Evolutionary conservation across 2,888 invertebrate genomes (phyloP).

Genomic region (Gari tellinella): DNA sequence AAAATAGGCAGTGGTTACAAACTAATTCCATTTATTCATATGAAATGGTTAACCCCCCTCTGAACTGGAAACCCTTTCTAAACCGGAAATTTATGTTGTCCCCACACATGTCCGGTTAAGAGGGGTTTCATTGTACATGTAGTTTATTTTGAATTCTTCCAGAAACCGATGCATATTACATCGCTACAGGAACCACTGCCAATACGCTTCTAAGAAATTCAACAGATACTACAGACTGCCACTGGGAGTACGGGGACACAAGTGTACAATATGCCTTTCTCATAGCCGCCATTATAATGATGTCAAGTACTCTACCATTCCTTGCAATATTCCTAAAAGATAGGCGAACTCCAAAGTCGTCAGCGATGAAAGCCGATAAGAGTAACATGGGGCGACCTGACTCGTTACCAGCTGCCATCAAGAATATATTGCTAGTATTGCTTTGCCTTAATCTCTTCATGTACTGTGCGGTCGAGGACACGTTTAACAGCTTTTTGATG

Average conservation of each 20-base stretch:
- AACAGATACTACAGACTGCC: too few relatives aligned
- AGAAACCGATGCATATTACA: too few relatives aligned
- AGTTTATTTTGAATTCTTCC: too few relatives aligned
- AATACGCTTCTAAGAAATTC: too few relatives aligned
- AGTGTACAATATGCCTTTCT: constrained; percentile 57
- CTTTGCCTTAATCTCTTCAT: constrained; percentile 52
- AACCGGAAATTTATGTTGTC: too few relatives aligned
- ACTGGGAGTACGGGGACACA: constrained; percentile 42
- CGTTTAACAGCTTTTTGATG: constrained; percentile 48
- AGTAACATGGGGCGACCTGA: constrained; percentile 41
- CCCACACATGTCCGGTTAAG: too few relatives aligned
- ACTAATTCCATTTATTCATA: too few relatives aligned
- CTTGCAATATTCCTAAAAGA: constrained; percentile 49
- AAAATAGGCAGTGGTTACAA: too few relatives aligned
- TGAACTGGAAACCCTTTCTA: too few relatives aligned
- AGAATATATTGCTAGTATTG: constrained; percentile 41
- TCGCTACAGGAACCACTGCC: too few relatives aligned
- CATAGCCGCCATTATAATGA: constrained; percentile 50
- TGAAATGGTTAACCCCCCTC: too few relatives aligned
- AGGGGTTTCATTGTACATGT: too few relatives aligned
- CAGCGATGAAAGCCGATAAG: constrained; percentile 38
- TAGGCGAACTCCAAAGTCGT: constrained; percentile 10
- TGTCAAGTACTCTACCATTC: constrained; percentile 58
- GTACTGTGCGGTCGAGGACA: constrained; percentile 71
- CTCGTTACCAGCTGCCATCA: constrained; percentile 46